These are phyloP conservation scores for Drosophila longiperda DNA, from an alignment of 2,888 invertebrate species.

Conservation along the genomic window DNA sequence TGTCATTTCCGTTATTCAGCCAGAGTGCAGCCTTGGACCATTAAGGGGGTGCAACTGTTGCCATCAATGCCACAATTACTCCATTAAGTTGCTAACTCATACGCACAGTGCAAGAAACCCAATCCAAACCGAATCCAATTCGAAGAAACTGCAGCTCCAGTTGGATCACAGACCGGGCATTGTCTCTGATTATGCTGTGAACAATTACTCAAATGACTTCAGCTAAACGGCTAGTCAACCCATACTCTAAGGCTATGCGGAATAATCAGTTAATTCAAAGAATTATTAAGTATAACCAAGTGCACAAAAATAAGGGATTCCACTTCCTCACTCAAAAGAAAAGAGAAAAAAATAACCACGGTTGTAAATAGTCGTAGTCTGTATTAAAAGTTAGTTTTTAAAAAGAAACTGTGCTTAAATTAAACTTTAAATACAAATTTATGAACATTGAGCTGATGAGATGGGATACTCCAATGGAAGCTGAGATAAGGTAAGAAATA, in stretches of 20 bases:
- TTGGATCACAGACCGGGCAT: background rate
- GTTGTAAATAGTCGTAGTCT: background rate
- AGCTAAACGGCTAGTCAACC: background rate
- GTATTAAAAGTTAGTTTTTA: background rate
- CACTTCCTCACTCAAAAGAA: background rate
- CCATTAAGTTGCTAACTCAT: constrained; percentile 63
- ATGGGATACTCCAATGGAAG: background rate
- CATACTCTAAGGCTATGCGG: background rate
- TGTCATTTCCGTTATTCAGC: constrained; percentile 15
- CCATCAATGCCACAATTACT: constrained; percentile 58
- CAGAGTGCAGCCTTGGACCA: background rate
- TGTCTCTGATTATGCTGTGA: background rate
- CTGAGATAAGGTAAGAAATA: background rate
- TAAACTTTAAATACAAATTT: constrained; percentile 4
- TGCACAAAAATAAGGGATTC: background rate
- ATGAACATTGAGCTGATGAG: background rate
- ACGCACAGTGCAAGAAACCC: constrained; percentile 20
- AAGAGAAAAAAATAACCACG: background rate
- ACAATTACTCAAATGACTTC: background rate
- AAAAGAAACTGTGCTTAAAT: background rate
- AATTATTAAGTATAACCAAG: background rate
- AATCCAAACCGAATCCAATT: constrained; percentile 1
- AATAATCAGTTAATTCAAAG: background rate
- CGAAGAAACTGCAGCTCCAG: background rate
- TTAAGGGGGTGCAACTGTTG: constrained; percentile 33